Conservation (phyloP, 2,888 invertebrate genomes). For the Shargacucullia verbasci region DNA sequence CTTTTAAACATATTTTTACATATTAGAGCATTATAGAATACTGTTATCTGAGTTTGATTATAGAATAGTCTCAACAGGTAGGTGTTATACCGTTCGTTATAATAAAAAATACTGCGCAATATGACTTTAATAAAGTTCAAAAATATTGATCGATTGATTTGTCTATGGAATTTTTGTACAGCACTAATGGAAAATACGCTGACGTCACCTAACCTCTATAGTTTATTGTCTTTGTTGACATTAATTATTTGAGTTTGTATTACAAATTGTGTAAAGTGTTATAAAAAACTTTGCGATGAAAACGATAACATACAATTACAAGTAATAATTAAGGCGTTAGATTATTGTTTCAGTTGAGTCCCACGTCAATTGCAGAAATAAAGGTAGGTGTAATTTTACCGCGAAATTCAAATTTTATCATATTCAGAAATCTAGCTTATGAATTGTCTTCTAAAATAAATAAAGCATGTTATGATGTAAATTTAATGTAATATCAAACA, state of each 20-base stretch:
- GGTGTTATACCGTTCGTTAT: too few species aligned
- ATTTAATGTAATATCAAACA: too few species aligned
- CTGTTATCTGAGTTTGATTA: too few species aligned
- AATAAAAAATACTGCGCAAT: too few species aligned
- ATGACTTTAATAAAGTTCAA: not conserved
- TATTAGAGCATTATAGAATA: too few species aligned
- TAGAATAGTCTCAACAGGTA: too few species aligned
- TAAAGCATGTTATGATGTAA: too few species aligned
- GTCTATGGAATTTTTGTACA: conserved; percentile 38
- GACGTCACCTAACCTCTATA: conserved; percentile 50
- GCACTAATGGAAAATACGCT: conserved; percentile 48
- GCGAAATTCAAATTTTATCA: conserved; percentile 60
- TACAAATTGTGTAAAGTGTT: conserved; percentile 28
- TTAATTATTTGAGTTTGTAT: conserved; percentile 42
- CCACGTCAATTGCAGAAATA: conserved; percentile 14
- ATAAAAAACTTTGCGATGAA: conserved; percentile 38
- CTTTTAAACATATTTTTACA: too few species aligned
- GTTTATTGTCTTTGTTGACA: conserved; percentile 55
- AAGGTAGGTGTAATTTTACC: conserved; percentile 52
- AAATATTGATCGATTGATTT: conserved; percentile 31
- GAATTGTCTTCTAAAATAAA: not conserved
- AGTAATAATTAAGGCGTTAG: conserved; percentile 13
- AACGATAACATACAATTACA: conserved; percentile 16
- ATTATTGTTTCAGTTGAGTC: conserved; percentile 14
- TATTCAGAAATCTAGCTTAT: not conserved